Base-by-base conservation (phyloP, 2,888 invertebrate genomes). In the Drosophila diplacantha region DNA sequence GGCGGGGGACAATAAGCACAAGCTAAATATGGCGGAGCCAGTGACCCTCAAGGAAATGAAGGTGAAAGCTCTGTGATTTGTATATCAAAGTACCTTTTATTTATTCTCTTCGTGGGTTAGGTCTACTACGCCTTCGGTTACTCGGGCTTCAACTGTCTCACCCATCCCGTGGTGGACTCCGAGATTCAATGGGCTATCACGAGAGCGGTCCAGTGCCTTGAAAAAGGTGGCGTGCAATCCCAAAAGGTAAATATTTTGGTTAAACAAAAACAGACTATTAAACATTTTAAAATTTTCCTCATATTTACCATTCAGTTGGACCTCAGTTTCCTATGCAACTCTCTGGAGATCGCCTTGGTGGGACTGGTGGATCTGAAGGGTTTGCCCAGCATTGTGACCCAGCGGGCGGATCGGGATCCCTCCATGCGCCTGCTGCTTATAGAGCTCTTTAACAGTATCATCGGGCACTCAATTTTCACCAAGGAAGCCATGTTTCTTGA, bases 1-100 rank as follows among this genome's bases (percentile, higher is more conserved):
- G 90, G 91, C 91, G 0, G 91, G 90, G 0, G 88, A 88, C 12
- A 89, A 89, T 65, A 85, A 83, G 11, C 69, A 73, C 9, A 83
- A 87, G 35, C 85, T 93, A 8, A 85, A 88, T 5, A 70, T 86
- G 50, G 24, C 61, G 3, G 86, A 93, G 2, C 87, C 89, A 22
- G 89, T 91, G 16, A 55, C 71, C 0, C 90, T 93, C 12, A 84
- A 85, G 29, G 82, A 88, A 2, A 75, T 91, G 1, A 90, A 89
- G 88, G 91, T 91, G 9, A 12, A 14, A 18, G 9, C 11, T 20
- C 14, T n/a, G 9, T 3, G 9, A 22, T 16, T 29, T 18, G 11
- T 6, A 14, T 3, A 22, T 22, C 24, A 11, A 11, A 35, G 34
- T 31, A 9, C 35, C 38, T 3, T 18, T 41, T 18, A 24, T 11